Evolutionary conservation across 2,113 vertebrate genomes (phyloP).

Genomic region (Antechinus stuartii): DNA sequence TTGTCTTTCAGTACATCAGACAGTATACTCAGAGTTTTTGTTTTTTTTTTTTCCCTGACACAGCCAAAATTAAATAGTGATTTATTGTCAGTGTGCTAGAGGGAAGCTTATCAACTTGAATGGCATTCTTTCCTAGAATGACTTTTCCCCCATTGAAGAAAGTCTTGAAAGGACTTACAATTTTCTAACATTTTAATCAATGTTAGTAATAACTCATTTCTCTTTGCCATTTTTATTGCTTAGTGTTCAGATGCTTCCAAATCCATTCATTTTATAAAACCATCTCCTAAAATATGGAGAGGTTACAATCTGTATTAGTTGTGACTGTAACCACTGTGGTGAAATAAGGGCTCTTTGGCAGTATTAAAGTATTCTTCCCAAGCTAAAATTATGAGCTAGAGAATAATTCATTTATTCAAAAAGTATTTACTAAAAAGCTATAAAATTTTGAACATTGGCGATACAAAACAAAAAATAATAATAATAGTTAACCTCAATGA

Average conservation of each 20-base stretch:
- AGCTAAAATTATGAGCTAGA: background rate
- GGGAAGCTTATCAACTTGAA: conserved; percentile 37
- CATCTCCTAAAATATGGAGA: background rate
- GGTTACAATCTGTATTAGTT: background rate
- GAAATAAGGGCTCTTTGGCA: background rate
- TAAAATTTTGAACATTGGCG: background rate
- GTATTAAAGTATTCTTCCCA: background rate
- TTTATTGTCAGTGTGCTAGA: conserved; percentile 44
- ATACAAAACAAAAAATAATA: background rate
- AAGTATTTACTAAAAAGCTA: background rate
- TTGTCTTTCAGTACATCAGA: conserved; percentile 40
- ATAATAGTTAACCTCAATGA: background rate
- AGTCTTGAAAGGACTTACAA: conserved; percentile 24
- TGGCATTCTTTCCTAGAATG: conserved; percentile 1
- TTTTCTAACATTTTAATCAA: conserved; percentile 55
- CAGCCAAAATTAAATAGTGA: conserved; percentile 69
- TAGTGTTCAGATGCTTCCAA: background rate
- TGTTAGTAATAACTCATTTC: background rate
- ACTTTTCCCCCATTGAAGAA: background rate
- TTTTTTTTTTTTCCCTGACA: conserved; percentile 59
- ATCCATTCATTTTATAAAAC: conserved; percentile 21
- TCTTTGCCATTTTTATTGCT: background rate
- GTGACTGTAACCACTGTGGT: background rate
- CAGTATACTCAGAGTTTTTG: conserved; percentile 36
- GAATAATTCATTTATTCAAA: background rate